Evolutionary conservation across 2,113 vertebrate species (phyloP).

Genomic region (Vulpes vulpes): DNA sequence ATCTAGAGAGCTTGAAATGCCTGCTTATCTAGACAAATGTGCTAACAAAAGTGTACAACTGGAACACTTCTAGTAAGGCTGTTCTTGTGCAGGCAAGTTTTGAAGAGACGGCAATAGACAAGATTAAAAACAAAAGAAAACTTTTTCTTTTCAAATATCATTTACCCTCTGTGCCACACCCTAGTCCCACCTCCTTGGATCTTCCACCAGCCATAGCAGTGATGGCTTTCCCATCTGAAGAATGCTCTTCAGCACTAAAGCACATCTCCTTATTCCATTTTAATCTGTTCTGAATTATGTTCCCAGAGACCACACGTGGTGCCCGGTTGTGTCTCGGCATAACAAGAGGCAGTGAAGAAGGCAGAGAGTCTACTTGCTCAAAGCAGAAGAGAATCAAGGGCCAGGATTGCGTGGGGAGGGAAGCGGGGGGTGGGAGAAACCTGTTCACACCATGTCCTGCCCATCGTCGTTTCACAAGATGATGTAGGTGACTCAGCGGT

Average conservation of each 20-base stretch:
- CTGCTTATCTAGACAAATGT: background rate
- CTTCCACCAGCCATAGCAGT: too few species aligned
- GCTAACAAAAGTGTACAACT: background rate
- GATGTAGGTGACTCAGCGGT: background rate
- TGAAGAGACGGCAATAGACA: background rate
- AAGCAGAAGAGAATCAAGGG: background rate
- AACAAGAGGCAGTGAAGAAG: fast-evolving
- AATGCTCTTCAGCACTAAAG: background rate
- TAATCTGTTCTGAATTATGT: background rate
- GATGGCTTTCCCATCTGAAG: background rate
- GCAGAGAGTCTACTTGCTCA: background rate
- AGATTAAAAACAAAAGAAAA: background rate
- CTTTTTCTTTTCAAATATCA: background rate
- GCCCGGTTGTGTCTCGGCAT: too few species aligned
- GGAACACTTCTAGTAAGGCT: background rate
- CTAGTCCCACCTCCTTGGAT: background rate
- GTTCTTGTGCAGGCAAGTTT: background rate
- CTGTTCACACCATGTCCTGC: background rate
- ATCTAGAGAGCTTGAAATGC: background rate
- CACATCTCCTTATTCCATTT: background rate
- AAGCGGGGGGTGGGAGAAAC: fast-evolving
- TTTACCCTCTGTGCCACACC: background rate
- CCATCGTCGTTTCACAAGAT: background rate
- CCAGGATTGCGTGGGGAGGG: background rate
- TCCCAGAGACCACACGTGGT: fast-evolving